Conservation (phyloP, 2,888 invertebrate species). For the Synergus gifuensis region DNA sequence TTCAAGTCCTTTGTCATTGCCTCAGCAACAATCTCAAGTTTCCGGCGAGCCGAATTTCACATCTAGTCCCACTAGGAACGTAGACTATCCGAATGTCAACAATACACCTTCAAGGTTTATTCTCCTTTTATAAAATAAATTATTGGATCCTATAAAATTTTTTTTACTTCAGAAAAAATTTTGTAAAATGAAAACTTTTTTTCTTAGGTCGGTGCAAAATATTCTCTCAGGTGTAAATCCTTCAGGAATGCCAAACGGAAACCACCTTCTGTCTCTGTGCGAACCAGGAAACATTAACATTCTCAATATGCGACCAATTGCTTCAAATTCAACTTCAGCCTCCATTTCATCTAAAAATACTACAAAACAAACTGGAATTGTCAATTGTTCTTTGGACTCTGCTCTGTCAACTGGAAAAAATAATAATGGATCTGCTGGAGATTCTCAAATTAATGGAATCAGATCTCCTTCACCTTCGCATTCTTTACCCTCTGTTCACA, state of each 20-base stretch:
- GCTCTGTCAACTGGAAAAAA: slow-evolving; percentile 51
- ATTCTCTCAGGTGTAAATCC: slow-evolving; percentile 53
- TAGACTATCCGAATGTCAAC: slow-evolving; percentile 60
- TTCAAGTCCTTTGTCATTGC: slow-evolving; percentile 52
- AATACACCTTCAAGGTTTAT: slow-evolving; percentile 63
- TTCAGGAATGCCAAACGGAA: slow-evolving; percentile 49
- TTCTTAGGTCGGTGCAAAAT: slow-evolving; percentile 60
- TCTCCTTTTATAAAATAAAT: no score
- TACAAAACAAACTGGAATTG: slow-evolving; percentile 57
- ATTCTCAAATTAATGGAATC: slow-evolving; percentile 58
- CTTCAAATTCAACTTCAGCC: slow-evolving; percentile 66
- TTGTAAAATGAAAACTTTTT: not conserved
- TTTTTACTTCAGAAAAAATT: not conserved
- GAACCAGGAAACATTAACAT: slow-evolving; percentile 66
- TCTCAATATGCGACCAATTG: slow-evolving; percentile 60
- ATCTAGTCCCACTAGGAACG: slow-evolving; percentile 59
- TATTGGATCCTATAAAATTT: no score
- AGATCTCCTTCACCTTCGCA: slow-evolving; percentile 64
- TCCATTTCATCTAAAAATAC: slow-evolving; percentile 66
- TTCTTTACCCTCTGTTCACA: slow-evolving; percentile 67
- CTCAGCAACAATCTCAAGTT: slow-evolving; percentile 59
- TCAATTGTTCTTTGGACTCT: slow-evolving; percentile 52
- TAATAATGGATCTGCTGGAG: slow-evolving; percentile 58
- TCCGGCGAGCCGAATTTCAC: slow-evolving; percentile 59
- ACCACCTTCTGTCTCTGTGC: slow-evolving; percentile 64